These are phyloP conservation scores for Apis cerana DNA, from an alignment of 1,140 invertebrate genomes.

Conservation along the genomic window DNA sequence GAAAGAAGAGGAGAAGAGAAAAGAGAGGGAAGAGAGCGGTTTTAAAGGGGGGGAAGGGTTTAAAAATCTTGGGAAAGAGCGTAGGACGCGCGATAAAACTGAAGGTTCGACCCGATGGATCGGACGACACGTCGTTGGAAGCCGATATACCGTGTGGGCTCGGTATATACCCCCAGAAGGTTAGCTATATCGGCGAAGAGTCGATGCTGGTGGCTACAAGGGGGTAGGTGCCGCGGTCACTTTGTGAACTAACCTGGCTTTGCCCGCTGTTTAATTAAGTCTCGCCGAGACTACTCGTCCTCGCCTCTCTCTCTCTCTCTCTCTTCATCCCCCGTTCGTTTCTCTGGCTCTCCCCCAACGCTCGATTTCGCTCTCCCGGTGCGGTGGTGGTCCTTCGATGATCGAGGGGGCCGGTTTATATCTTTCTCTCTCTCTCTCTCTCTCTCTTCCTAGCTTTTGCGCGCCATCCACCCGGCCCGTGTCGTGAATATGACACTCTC, in stretches of 20 bases:
- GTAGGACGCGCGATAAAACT: background rate
- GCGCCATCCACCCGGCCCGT: slow-evolving; percentile 32
- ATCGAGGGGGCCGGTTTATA: background rate
- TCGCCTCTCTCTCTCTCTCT: slow-evolving; percentile 43
- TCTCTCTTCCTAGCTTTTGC: slow-evolving; percentile 26
- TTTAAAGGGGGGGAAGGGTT: background rate
- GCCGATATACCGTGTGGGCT: slow-evolving; percentile 38
- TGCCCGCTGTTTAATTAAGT: slow-evolving; percentile 81
- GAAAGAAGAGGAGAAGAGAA: too few species aligned
- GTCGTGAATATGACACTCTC: slow-evolving; percentile 62
- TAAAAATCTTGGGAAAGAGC: slow-evolving; percentile 19
- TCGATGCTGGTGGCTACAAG: slow-evolving; percentile 58
- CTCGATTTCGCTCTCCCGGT: slow-evolving; percentile 51
- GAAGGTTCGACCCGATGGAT: slow-evolving; percentile 20
- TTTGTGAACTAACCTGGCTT: slow-evolving; percentile 81
- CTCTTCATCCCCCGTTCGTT: slow-evolving; percentile 39
- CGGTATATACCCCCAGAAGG: slow-evolving; percentile 53
- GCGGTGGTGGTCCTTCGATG: slow-evolving; percentile 15
- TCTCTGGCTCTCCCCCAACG: slow-evolving; percentile 30
- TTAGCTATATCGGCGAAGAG: slow-evolving; percentile 56
- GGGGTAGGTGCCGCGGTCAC: slow-evolving; percentile 77
- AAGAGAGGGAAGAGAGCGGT: background rate
- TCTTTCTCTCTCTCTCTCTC: slow-evolving; percentile 30
- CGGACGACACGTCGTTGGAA: slow-evolving; percentile 19
- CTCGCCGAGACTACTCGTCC: slow-evolving; percentile 77